Evolutionary conservation across 2,113 vertebrate species (phyloP).

Genomic region (Struthio camelus): DNA sequence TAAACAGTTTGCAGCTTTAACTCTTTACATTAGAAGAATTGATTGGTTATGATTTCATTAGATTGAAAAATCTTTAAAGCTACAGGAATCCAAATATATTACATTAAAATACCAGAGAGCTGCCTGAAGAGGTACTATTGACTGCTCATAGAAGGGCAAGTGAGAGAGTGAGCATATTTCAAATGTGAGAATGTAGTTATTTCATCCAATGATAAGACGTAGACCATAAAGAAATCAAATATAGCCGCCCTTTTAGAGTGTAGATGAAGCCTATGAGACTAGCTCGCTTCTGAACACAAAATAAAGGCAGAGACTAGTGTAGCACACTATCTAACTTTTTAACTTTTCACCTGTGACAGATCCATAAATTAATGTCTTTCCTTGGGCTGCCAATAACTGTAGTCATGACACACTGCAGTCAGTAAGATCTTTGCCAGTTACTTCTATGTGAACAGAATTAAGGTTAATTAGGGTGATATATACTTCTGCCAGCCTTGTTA

Average conservation of each 20-base stretch:
- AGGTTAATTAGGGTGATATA: background rate
- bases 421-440: background rate
- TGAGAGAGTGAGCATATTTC: background rate
- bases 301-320: background rate
- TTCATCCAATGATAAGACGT: background rate
- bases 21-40: slow-evolving; percentile 10
- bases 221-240: background rate
- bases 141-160: background rate
- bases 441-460: background rate
- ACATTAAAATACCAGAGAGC: background rate
- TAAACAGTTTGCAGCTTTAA: background rate
- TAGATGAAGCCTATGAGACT: background rate
- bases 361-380: background rate
- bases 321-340: background rate
- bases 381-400: background rate
- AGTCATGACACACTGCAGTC: background rate
- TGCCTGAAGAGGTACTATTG: background rate
- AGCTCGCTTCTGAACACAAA: background rate
- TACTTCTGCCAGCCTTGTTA: background rate
- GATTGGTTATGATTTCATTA: slow-evolving; percentile 11
- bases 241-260: background rate
- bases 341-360: background rate
- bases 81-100: background rate
- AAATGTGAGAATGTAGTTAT: background rate
- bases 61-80: slow-evolving; percentile 39